phyloP scores from a whole-genome alignment of 2,888 invertebrate species.

The Hirtodrosophila histrioides region DNA sequence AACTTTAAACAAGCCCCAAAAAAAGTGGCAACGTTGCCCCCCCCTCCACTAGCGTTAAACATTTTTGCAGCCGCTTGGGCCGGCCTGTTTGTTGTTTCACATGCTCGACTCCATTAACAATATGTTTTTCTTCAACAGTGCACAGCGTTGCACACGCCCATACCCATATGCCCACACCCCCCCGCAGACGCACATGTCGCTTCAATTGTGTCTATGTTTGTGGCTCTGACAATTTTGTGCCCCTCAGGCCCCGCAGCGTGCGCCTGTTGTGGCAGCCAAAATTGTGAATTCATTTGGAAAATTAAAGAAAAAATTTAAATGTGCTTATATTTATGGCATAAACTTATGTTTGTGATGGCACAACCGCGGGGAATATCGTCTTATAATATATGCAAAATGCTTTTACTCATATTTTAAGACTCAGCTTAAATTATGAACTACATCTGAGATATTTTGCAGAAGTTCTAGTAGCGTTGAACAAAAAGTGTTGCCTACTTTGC shows the following conservation, averaged over 20 bases:
- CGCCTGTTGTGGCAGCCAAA: slow-evolving; percentile 33
- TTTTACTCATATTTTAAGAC: slow-evolving; percentile 34
- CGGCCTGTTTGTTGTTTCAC: slow-evolving; percentile 71
- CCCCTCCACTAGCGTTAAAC: slow-evolving; percentile 2
- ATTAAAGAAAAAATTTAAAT: slow-evolving; percentile 72
- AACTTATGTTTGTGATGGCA: slow-evolving; percentile 29
- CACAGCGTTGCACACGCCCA: slow-evolving; percentile 37
- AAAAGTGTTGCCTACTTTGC: slow-evolving; percentile 10
- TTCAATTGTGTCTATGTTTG: slow-evolving; percentile 47
- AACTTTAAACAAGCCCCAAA: slow-evolving; percentile 37
- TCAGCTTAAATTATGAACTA: slow-evolving; percentile 28
- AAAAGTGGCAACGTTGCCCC: slow-evolving; percentile 8
- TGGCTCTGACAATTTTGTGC: slow-evolving; percentile 20
- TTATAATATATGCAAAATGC: slow-evolving; percentile 51
- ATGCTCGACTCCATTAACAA: slow-evolving; percentile 77
- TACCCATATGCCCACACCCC: not conserved
- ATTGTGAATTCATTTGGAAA: slow-evolving; percentile 75
- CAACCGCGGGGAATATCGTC: slow-evolving; percentile 8
- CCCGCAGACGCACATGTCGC: slow-evolving; percentile 34
- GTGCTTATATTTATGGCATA: slow-evolving; percentile 67
- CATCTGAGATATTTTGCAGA: slow-evolving; percentile 2
- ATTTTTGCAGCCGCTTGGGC: slow-evolving; percentile 14
- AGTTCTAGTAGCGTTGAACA: slow-evolving; percentile 1
- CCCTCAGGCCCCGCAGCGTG: slow-evolving; percentile 14
- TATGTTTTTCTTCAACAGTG: slow-evolving; percentile 66